phyloP scores from a whole-genome alignment of 2,888 invertebrate genomes.

The Hydrotaea cyrtoneurina region DNA sequence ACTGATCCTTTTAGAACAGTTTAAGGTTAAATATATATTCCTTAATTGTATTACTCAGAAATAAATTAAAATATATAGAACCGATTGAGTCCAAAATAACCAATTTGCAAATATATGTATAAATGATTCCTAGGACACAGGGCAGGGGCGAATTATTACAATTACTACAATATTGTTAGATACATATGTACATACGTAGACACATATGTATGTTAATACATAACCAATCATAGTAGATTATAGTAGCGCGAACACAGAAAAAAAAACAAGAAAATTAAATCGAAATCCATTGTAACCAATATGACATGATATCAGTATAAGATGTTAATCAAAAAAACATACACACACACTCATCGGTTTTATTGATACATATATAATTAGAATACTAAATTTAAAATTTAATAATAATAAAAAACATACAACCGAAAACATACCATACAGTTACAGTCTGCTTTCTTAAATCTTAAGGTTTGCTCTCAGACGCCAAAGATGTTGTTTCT shows the following conservation, averaged over 20 bases:
- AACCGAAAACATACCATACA: not conserved
- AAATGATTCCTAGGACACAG: not conserved
- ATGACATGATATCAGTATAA: slow-evolving; percentile 19
- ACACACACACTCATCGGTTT: slow-evolving; percentile 13
- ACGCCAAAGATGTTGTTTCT: not conserved
- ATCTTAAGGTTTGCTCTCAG: not conserved
- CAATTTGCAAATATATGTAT: no score
- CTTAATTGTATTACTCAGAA: no score
- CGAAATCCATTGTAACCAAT: slow-evolving; percentile 19
- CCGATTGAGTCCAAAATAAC: no score
- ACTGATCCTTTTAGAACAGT: no score
- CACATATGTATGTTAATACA: not conserved
- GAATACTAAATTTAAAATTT: slow-evolving; percentile 27
- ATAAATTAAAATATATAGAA: no score
- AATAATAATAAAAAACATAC: not conserved
- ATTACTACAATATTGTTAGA: slow-evolving; percentile 3
- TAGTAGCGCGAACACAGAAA: slow-evolving; percentile 20
- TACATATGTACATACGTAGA: not conserved
- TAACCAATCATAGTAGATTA: slow-evolving; percentile 16
- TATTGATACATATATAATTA: slow-evolving; percentile 28
- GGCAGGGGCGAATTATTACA: not conserved
- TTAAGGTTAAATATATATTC: no score
- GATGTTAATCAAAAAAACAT: slow-evolving; percentile 11
- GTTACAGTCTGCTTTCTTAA: not conserved
- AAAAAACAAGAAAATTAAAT: not conserved